Evolutionary conservation across 2,888 invertebrate species (phyloP).

Genomic region (Patella pellucida): DNA sequence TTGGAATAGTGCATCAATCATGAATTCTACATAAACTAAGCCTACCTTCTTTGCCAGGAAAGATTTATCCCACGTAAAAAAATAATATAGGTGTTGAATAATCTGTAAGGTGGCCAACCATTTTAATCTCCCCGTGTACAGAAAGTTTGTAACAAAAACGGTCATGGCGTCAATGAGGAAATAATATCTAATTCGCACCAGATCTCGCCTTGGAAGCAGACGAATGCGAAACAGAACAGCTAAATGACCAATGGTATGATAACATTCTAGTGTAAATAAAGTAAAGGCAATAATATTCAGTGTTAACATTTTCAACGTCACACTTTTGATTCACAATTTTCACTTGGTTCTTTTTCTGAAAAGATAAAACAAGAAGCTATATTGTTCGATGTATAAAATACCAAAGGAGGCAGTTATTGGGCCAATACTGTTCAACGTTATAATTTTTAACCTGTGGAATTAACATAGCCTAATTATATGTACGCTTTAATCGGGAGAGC

Average conservation of each 20-base stretch:
- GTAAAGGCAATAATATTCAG: slow-evolving; percentile 30
- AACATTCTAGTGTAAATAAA: slow-evolving; percentile 53
- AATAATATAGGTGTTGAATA: slow-evolving; percentile 59
- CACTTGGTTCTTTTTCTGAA: not conserved
- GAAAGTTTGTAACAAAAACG: slow-evolving; percentile 51
- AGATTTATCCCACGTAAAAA: slow-evolving; percentile 59
- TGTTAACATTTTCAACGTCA: not conserved
- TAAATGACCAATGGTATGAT: slow-evolving; percentile 56
- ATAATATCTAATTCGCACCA: slow-evolving; percentile 57
- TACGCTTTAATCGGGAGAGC: too few relatives aligned
- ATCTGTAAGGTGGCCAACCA: slow-evolving; percentile 59
- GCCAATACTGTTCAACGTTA: too few relatives aligned
- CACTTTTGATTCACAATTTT: slow-evolving; percentile 5
- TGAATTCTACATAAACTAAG: too few relatives aligned
- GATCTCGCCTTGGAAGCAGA: slow-evolving; percentile 59
- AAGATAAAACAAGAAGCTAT: not conserved
- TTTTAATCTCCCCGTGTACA: slow-evolving; percentile 51
- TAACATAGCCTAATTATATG: too few relatives aligned
- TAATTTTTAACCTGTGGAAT: too few relatives aligned
- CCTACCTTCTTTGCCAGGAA: slow-evolving; percentile 54
- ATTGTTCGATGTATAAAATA: not conserved
- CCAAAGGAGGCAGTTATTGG: too few relatives aligned
- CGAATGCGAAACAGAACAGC: slow-evolving; percentile 57
- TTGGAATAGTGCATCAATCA: too few relatives aligned
- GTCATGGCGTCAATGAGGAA: slow-evolving; percentile 59